Conservation (phyloP, 2,888 invertebrate species). For the Muscina levida region DNA sequence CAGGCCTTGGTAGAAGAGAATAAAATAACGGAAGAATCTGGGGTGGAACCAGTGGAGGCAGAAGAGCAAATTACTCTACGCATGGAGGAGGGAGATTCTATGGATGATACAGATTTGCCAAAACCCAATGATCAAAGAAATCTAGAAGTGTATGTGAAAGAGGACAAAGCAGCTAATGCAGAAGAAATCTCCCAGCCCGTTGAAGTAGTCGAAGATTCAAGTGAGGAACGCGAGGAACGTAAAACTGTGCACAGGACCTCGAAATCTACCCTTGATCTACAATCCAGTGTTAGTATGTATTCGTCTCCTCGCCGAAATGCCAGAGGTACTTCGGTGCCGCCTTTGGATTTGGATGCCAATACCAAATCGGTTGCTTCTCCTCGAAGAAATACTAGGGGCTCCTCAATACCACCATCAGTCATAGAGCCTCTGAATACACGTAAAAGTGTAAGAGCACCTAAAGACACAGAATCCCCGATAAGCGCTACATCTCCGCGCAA, state of each 20-base stretch:
- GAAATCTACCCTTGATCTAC: not conserved
- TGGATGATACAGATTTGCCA: not conserved
- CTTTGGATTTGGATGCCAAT: not conserved
- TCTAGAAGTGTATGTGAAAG: too few relatives aligned
- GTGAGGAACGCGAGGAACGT: not conserved
- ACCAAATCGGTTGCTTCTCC: not conserved
- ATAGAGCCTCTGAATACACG: not conserved
- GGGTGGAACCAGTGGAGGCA: not conserved
- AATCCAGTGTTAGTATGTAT: not conserved
- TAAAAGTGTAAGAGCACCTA: too few relatives aligned
- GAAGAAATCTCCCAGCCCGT: not conserved
- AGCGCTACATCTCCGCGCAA: not conserved
- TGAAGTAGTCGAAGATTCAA: not conserved
- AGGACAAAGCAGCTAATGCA: too few relatives aligned
- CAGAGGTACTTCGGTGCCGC: slow-evolving; percentile 15
- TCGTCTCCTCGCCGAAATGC: not conserved
- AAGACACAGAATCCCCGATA: too few relatives aligned
- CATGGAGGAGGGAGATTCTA: slow-evolving; percentile 32
- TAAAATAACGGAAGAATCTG: slow-evolving; percentile 3
- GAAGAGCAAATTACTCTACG: slow-evolving; percentile 27
- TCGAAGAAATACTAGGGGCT: not conserved
- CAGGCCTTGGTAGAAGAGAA: not conserved
- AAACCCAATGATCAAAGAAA: too few relatives aligned
- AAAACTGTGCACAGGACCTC: not conserved
- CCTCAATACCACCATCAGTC: slow-evolving; percentile 5